Evolutionary conservation across 2,888 invertebrate species (phyloP).

Genomic region (Epirrita christyi): DNA sequence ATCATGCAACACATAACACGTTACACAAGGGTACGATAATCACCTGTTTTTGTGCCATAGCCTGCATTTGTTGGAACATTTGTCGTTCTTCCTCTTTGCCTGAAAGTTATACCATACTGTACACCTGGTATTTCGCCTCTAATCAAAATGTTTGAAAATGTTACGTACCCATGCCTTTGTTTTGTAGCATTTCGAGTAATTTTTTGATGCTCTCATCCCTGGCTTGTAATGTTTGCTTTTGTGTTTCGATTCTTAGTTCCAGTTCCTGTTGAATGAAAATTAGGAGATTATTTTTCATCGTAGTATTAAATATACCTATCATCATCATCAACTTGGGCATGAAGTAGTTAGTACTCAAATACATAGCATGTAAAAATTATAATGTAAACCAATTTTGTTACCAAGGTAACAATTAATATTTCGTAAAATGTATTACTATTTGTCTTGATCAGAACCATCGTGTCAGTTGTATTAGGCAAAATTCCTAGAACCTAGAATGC

Average conservation of each 20-base stretch:
- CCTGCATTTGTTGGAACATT: conserved; percentile 98
- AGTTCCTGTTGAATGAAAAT: conserved; percentile 88
- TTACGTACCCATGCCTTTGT: conserved; percentile 96
- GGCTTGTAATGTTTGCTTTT: conserved; percentile 98
- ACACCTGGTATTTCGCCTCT: conserved; percentile 64
- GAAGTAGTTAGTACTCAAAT: no score
- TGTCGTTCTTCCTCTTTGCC: conserved; percentile 98
- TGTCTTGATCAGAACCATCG: no score
- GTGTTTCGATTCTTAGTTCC: conserved; percentile 98
- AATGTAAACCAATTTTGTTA: no score
- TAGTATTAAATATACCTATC: neutral
- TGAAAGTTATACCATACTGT: conserved; percentile 75
- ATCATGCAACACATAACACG: conserved; percentile 56
- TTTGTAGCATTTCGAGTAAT: conserved; percentile 98
- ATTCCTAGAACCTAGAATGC: no score
- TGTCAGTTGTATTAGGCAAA: no score
- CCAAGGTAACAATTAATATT: no score
- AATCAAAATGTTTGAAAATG: conserved; percentile 19
- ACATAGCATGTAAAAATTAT: no score
- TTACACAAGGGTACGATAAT: conserved; percentile 52
- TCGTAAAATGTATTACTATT: no score
- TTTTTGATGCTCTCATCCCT: conserved; percentile 99
- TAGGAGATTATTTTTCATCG: neutral
- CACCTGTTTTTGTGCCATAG: conserved; percentile 98
- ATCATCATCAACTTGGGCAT: no score